These are phyloP conservation scores for Motacilla tschutschensis DNA, from an alignment of 2,113 vertebrate species.

Conservation along the genomic window DNA sequence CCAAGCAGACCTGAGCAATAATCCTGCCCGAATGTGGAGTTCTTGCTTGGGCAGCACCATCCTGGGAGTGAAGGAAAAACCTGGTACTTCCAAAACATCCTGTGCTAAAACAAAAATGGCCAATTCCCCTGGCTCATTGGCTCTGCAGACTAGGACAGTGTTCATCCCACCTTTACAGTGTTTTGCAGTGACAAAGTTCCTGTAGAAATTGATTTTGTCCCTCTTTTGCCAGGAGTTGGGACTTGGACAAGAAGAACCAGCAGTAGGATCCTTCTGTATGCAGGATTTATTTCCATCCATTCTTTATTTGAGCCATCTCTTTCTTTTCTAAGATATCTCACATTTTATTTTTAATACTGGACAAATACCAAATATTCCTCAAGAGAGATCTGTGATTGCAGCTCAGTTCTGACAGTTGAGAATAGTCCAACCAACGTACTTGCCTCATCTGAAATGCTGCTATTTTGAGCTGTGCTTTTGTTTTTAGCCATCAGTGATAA, in stretches of 20 bases:
- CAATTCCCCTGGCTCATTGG: neutral
- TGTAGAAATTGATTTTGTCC: neutral
- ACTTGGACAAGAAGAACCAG: neutral
- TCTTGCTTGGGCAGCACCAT: neutral
- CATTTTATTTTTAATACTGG: constrained; percentile 30
- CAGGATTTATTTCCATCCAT: neutral
- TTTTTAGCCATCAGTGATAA: constrained; percentile 3
- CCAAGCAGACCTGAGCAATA: neutral
- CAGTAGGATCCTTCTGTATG: neutral
- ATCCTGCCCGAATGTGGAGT: neutral
- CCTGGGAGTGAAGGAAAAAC: neutral
- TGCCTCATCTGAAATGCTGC: constrained; percentile 11
- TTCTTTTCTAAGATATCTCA: neutral
- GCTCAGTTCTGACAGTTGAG: constrained; percentile 34
- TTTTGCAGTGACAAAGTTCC: neutral
- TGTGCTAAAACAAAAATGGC: rapidly evolving
- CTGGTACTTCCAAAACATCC: neutral
- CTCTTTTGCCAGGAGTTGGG: neutral
- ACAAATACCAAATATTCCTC: constrained; percentile 36
- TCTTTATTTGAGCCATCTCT: neutral
- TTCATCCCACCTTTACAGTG: neutral
- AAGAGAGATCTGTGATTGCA: constrained; percentile 12
- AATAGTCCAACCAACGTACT: neutral
- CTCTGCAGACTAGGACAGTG: neutral
- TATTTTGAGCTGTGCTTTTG: constrained; percentile 33